Conservation (phyloP, 1,140 invertebrate genomes). For the Drosophila kikkawai region DNA sequence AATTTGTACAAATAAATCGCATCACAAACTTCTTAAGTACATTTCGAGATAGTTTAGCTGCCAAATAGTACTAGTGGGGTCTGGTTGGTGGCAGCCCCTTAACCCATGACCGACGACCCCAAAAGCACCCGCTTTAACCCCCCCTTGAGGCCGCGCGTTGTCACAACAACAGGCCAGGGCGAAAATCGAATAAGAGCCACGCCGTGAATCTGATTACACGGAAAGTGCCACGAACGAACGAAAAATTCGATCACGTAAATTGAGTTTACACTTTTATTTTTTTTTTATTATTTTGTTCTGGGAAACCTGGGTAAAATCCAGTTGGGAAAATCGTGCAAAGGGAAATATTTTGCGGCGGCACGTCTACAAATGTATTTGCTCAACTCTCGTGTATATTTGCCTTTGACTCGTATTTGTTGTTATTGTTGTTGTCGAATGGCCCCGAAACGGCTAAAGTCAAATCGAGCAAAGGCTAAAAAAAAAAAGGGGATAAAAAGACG, state of each 20-base stretch:
- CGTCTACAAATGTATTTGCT: conserved; percentile 53
- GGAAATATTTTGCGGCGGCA: conserved; percentile 59
- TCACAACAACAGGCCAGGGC: conserved; percentile 13
- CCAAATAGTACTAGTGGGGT: conserved; percentile 16
- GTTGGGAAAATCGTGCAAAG: conserved; percentile 11
- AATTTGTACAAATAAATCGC: conserved; percentile 33
- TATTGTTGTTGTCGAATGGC: not conserved
- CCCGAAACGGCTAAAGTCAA: conserved; percentile 22
- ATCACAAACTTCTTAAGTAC: conserved; percentile 34
- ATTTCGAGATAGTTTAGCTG: conserved; percentile 36
- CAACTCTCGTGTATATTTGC: conserved; percentile 38
- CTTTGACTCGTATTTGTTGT: conserved; percentile 12
- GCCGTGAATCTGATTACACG: conserved; percentile 52
- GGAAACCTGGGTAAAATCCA: conserved; percentile 1
- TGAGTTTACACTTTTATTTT: conserved; percentile 69
- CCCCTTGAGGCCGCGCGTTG: conserved; percentile 3
- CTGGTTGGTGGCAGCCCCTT: not conserved
- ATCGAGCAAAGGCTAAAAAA: conserved; percentile 9
- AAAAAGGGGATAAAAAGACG: conserved; percentile 8
- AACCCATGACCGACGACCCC: not conserved
- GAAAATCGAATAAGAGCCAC: conserved; percentile 48
- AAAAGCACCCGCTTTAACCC: not conserved
- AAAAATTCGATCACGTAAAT: conserved; percentile 76
- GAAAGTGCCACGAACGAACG: conserved; percentile 50
- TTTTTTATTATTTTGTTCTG: not conserved